Evolutionary conservation across 2,888 invertebrate species (phyloP), one percentile per base, ranked within the genome.

Genomic region (Temnothorax ravouxi): DNA sequence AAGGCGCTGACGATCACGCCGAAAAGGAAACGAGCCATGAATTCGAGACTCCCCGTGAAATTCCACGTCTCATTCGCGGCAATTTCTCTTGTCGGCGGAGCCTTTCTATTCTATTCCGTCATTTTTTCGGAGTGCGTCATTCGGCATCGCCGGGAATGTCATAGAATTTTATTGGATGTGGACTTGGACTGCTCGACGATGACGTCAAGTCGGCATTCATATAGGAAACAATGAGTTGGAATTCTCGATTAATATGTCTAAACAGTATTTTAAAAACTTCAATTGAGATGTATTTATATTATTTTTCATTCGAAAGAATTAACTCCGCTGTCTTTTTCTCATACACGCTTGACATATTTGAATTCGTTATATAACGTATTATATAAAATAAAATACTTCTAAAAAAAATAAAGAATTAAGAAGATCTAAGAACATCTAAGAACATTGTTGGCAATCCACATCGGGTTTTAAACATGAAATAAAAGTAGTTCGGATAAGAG

Each of bases 111-210:
- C 21, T 15, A 15, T n/a, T 34, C 64, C 29, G 13, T 76, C 52
- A 76, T 44, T 52, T 44, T 29, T 75, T 34, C 44, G 34, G 11
- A 18, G 44, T 47, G 44, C 21, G 44, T 54, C 47, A 75, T 52
- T 44, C 21, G 34, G 34, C 34, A 9, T 29, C 61, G 38, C 25
- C 80, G 62, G 81, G 81, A 87, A 82, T 84, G 84, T 50, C 84
- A 67, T 75, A 88, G 87, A 89, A 89, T 88, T 89, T 87, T 85
- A 89, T 90, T 91, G 87, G 18, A 29, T 11, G 21, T n/a, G 25
- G 18, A 56, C 72, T 61, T 29, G 13, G n/a, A 41, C 5, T 15
- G 15, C 9, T 61, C 34, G 52, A 8, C 52, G 61, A 75, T 21
- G 61, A 72, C 18, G 25, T 29, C 29, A 61, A 21, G 61, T 29